These are phyloP conservation scores for Podarcis cretensis DNA, from an alignment of 2,113 vertebrate genomes.

Conservation along the genomic window DNA sequence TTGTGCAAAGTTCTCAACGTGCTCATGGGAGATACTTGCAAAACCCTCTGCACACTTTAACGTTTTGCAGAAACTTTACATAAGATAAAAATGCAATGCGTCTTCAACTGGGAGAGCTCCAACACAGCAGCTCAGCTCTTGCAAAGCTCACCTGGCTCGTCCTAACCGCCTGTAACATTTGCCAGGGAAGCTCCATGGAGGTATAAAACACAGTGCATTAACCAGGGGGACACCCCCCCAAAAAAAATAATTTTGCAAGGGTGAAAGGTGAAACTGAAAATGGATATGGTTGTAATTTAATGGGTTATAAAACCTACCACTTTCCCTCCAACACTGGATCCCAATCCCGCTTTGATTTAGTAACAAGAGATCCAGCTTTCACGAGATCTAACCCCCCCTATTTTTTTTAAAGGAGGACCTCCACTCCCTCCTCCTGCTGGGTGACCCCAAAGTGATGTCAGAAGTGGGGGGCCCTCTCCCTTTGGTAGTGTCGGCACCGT, in stretches of 20 bases:
- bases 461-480: not conserved
- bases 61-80: not conserved
- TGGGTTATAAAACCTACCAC: not conserved
- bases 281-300: no score
- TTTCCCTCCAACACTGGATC: not conserved
- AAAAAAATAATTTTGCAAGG: not conserved
- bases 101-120: not conserved
- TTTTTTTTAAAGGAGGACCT: not conserved
- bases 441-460: not conserved
- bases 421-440: not conserved
- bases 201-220: not conserved
- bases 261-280: not conserved
- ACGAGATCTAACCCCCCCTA: no score
- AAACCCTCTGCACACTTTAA: not conserved
- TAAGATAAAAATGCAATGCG: no score
- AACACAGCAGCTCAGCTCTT: not conserved
- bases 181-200: not conserved
- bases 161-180: not conserved
- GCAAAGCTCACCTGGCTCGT: not conserved
- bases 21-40: not conserved
- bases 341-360: rapidly evolving
- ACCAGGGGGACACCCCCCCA: not conserved
- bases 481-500: no score
- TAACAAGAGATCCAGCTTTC: not conserved
- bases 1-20: not conserved